Evolutionary conservation across 2,888 invertebrate species (phyloP), one percentile per base, ranked within the genome.

Genomic region (Euclidia mi): DNA sequence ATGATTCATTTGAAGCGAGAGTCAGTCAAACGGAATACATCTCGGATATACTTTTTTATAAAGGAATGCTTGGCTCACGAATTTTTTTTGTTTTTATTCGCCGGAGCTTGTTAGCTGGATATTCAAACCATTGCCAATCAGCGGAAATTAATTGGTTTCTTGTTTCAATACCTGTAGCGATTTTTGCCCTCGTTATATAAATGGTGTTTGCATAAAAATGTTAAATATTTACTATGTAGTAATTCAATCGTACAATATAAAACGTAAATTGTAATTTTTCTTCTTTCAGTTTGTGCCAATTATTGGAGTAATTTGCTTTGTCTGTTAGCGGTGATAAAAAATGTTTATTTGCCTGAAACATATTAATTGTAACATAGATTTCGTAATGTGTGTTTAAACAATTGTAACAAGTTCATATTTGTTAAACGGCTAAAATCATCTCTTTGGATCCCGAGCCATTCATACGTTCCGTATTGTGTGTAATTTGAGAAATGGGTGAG

Each of bases 121-220:
- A 59, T 71, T 73, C 56, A 71, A 61, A 71, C 71, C 61, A 58
- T 61, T 74, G 61, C 52, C 69, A 74, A 74, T 74, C 68, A 68
- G 65, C 44, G 58, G 48, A 58, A 74, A 69, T 64, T 74, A 74
- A 74, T 74, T 74, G 71, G 69, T 66, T 71, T 65, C 62, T 62
- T 74, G 58, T 74, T 74, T 60, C 52, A 71, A 71, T 60, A 64
- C 20, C 20, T 25, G 7, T 48, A 53, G 45, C 32, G 38, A 60
- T 59, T 71, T 73, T 53, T 73, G 42, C 38, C 25, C 40, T 57
- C 58, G 52, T 65, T 65, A 59, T 65, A 59, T 55, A 52, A 66
- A 63, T 52, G 55, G 38, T 51, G 48, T 57, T 56, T 57, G 38
- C 12, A 15, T 31, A 37, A 53, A 68, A 65, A 60, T 48, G n/a